Evolutionary conservation across 2,888 invertebrate species (phyloP).

Genomic region (Rotaria macrura): DNA sequence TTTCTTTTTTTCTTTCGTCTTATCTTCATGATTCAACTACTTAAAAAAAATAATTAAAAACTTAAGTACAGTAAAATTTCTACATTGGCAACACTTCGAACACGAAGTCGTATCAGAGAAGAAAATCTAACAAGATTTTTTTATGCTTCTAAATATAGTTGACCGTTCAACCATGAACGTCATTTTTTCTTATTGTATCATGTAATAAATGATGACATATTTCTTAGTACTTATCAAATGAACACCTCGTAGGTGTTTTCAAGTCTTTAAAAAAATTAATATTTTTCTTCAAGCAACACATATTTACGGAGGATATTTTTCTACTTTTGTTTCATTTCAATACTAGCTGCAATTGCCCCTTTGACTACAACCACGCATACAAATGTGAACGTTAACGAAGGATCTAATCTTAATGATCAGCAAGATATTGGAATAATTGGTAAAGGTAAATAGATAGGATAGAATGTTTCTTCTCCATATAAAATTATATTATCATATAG

Average conservation of each 20-base stretch:
- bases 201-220: too few species aligned
- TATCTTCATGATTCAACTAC: background rate
- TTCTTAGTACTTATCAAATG: too few species aligned
- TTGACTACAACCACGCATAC: background rate
- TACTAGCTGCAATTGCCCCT: too few species aligned
- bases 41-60: background rate
- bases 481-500: background rate
- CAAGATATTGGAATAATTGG: conserved; percentile 6
- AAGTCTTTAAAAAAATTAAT: background rate
- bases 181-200: background rate
- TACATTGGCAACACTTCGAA: too few species aligned
- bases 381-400: background rate
- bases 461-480: background rate
- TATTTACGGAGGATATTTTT: background rate
- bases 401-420: background rate
- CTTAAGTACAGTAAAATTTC: too few species aligned
- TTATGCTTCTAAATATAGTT: background rate
- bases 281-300: background rate
- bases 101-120: too few species aligned
- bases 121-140: background rate
- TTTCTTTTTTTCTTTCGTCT: background rate
- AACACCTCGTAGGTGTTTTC: too few species aligned
- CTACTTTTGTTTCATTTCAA: background rate
- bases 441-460: background rate
- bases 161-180: background rate